These are phyloP conservation scores for Emys orbicularis DNA, from an alignment of 2,797 vertebrate species.

Conservation along the genomic window DNA sequence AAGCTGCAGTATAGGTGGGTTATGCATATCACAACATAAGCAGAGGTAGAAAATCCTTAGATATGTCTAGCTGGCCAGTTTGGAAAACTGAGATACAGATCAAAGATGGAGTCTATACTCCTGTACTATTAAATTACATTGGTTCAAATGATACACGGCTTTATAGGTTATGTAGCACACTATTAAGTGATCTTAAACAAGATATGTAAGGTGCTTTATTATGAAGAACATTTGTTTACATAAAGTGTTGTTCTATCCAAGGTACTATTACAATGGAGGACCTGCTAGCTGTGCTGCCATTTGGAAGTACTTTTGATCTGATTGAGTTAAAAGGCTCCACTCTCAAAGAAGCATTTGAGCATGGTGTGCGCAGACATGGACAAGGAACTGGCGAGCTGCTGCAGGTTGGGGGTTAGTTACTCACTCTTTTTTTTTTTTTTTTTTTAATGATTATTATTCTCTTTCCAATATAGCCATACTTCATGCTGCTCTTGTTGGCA, in stretches of 20 bases:
- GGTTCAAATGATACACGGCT: neutral
- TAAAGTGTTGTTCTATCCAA: constrained; percentile 56
- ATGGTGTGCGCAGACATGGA: constrained; percentile 89
- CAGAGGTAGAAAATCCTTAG: neutral
- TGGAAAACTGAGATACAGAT: neutral
- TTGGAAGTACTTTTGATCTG: constrained; percentile 91
- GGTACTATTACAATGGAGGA: constrained; percentile 93
- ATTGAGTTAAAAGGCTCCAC: constrained; percentile 90
- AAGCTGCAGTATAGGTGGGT: neutral
- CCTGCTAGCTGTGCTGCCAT: constrained; percentile 90
- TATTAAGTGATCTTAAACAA: neutral
- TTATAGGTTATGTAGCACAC: neutral
- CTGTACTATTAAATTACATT: neutral
- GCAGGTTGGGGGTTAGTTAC: constrained; percentile 91
- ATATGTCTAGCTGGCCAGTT: neutral
- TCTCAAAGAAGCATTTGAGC: constrained; percentile 89
- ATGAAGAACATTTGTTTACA: neutral
- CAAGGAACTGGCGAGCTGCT: constrained; percentile 89
- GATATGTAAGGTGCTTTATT: neutral
- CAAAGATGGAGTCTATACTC: neutral
- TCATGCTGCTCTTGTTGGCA: neutral
- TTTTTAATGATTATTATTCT: neutral
- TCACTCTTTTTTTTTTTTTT: neutral
- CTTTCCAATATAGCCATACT: neutral
- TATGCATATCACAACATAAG: neutral